A percentile compares a stretch with the other conserved stretches of the same genome.
Evolutionary conservation across 1,140 invertebrate species (phyloP).

Genomic region (Drosophila tristis): DNA sequence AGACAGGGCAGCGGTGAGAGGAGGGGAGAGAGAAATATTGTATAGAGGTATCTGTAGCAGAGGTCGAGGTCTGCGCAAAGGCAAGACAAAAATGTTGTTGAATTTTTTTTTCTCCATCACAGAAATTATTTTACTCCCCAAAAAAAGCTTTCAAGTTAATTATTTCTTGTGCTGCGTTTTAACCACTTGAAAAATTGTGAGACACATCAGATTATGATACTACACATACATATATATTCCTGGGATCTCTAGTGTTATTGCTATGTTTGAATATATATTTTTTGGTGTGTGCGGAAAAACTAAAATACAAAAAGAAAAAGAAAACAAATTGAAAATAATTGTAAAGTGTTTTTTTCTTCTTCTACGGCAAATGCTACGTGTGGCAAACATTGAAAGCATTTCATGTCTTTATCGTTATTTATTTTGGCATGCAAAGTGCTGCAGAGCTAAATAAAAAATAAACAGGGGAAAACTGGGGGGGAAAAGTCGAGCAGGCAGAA

Average conservation of each 20-base stretch:
- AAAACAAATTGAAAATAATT: conserved; percentile 35
- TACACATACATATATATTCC: neutral
- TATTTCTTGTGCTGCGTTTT: conserved; percentile 26
- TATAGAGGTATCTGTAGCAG: neutral
- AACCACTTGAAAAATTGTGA: conserved; percentile 36
- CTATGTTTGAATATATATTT: conserved; percentile 13
- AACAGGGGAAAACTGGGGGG: conserved; percentile 8
- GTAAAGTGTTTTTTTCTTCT: conserved; percentile 24
- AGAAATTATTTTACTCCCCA: conserved; percentile 12
- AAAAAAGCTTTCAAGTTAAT: conserved; percentile 51
- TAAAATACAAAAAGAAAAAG: conserved; percentile 8
- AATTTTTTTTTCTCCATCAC: conserved; percentile 1
- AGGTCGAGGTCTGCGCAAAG: conserved; percentile 5
- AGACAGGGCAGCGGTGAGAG: neutral
- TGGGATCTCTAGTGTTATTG: conserved; percentile 35
- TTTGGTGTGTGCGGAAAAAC: conserved; percentile 24
- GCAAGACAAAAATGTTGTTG: neutral
- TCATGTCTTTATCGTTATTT: conserved; percentile 25
- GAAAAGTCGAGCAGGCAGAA: conserved; percentile 30
- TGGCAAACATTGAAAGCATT: conserved; percentile 61
- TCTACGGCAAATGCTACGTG: conserved; percentile 37
- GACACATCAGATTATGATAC: conserved; percentile 11
- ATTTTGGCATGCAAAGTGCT: conserved; percentile 71
- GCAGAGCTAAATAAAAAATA: conserved; percentile 41
- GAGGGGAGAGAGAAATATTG: no score